Percentiles rank a stretch among this genome's conserved stretches.
Evolutionary conservation across 2,888 invertebrate species (phyloP).

Genomic region (Lasius fuliginosus): DNA sequence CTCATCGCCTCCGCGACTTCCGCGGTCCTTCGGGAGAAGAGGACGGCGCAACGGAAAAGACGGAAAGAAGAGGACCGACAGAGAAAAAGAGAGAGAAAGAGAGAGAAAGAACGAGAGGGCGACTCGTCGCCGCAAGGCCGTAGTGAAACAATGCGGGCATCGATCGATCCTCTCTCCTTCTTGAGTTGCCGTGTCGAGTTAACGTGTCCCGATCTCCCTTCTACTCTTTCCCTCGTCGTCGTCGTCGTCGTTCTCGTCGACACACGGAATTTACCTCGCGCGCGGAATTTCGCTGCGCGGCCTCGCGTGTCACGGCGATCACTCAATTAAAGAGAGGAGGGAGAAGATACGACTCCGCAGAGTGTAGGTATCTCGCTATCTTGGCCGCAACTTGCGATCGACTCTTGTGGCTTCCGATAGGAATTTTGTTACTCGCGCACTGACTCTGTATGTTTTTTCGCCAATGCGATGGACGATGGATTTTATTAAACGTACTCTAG

Average conservation of each 20-base stretch:
- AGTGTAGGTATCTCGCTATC: background rate
- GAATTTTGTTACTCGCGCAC: conserved; percentile 4
- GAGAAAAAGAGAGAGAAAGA: background rate
- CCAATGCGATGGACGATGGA: background rate
- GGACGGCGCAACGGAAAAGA: conserved; percentile 13
- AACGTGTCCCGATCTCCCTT: conserved; percentile 8
- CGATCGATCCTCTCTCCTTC: conserved; percentile 71
- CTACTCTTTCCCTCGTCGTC: conserved; percentile 13
- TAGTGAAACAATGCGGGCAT: conserved; percentile 75
- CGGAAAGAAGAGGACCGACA: conserved; percentile 6
- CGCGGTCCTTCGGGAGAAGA: conserved; percentile 27
- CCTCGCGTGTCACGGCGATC: conserved; percentile 43
- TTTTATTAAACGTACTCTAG: background rate
- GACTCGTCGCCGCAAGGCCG: conserved; percentile 50
- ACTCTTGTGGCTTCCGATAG: conserved; percentile 7
- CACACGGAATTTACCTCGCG: conserved; percentile 30
- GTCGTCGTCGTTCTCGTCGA: conserved; percentile 21
- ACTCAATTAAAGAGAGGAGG: conserved; percentile 47
- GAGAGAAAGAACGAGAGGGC: background rate
- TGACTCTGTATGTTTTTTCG: background rate
- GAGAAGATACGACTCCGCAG: conserved; percentile 17
- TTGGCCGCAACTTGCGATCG: conserved; percentile 1
- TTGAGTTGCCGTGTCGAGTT: conserved; percentile 57
- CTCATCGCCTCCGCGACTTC: conserved; percentile 27
- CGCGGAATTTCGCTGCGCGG: conserved; percentile 47